Conservation (phyloP, 2,113 vertebrate species). For the Odobenus rosmarus region DNA sequence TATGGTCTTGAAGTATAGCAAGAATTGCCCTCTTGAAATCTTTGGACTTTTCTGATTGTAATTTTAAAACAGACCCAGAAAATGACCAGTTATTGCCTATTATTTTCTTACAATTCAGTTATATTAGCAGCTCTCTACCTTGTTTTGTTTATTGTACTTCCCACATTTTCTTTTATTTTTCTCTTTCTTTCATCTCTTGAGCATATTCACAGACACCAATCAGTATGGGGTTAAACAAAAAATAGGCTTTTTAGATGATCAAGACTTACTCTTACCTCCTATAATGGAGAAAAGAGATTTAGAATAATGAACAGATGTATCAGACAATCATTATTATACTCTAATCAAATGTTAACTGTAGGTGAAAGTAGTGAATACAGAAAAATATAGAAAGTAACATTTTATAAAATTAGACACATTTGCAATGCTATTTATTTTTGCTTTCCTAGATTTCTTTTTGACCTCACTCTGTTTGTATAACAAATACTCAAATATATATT, state of each 20-base stretch:
- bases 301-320: not conserved
- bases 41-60: not conserved
- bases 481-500: not conserved
- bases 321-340: not conserved
- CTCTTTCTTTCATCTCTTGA: not conserved
- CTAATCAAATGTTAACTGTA: not conserved
- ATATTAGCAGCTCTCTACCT: not conserved
- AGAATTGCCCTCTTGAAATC: not conserved
- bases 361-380: not conserved
- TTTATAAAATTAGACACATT: not conserved
- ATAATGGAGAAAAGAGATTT: not conserved
- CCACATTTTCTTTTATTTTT: not conserved
- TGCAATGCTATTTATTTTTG: not conserved
- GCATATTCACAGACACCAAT: not conserved
- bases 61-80: constrained; percentile 19
- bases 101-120: not conserved
- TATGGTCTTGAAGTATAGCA: not conserved
- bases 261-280: not conserved
- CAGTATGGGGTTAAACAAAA: not conserved
- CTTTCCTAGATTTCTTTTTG: constrained; percentile 21
- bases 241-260: not conserved
- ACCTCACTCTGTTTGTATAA: not conserved
- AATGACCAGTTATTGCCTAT: not conserved
- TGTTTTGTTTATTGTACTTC: not conserved
- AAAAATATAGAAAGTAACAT: not conserved